Conservation (phyloP, 1,140 invertebrate species). For the Portunus trituberculatus region DNA sequence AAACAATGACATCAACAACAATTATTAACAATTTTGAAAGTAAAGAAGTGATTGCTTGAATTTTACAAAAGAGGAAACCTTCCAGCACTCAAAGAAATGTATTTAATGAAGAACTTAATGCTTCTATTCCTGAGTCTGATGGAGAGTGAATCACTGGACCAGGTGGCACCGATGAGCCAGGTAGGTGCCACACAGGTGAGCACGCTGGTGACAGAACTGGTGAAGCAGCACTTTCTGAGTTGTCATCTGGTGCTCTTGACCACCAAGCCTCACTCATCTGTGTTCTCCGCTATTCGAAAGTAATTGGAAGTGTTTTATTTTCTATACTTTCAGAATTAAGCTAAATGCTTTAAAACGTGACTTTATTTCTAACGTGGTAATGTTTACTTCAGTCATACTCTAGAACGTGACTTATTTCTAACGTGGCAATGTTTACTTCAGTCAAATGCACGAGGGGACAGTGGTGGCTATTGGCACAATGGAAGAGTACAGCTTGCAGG, state of each 20-base stretch:
- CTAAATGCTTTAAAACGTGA: not conserved
- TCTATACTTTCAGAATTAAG: not conserved
- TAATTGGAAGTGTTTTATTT: not conserved
- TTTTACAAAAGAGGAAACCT: too few species aligned
- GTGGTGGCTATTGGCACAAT: not conserved
- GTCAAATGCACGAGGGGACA: not conserved
- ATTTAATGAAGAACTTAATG: too few species aligned
- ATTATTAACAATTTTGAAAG: too few species aligned
- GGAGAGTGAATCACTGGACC: too few species aligned
- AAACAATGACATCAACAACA: too few species aligned
- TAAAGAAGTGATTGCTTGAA: too few species aligned
- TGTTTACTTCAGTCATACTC: not conserved
- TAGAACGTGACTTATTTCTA: not conserved
- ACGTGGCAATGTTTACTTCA: not conserved
- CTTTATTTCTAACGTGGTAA: not conserved
- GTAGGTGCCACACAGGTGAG: not conserved
- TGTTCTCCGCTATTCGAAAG: not conserved
- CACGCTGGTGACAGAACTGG: not conserved
- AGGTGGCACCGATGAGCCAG: not conserved
- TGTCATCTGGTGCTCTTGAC: conserved; percentile 44
- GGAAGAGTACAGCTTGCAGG: not conserved
- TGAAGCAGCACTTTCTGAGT: not conserved
- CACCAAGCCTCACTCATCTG: not conserved
- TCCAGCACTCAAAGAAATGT: too few species aligned
- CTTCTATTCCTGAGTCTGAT: too few species aligned